phyloP scores from a whole-genome alignment of 1,140 invertebrate genomes.

The Conopomorpha cramerella region DNA sequence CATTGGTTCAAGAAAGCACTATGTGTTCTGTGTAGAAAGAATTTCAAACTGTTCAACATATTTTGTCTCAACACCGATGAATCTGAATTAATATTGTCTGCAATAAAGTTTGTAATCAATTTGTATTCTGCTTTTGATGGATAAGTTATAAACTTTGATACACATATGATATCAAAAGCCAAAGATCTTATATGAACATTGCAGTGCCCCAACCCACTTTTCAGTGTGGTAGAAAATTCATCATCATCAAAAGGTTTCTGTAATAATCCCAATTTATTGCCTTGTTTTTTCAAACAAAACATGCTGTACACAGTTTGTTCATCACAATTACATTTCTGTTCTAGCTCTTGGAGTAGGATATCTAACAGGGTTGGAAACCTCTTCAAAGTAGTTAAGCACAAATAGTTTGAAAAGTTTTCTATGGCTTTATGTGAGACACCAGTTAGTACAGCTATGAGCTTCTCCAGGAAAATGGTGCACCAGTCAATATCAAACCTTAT shows the following conservation, averaged over 20 bases:
- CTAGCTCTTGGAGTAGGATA: constrained; percentile 16
- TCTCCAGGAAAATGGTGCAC: constrained; percentile 24
- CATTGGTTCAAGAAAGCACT: constrained; percentile 14
- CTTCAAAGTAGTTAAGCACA: constrained; percentile 44
- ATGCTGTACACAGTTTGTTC: constrained; percentile 22
- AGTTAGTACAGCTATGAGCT: constrained; percentile 19
- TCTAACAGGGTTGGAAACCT: constrained; percentile 30
- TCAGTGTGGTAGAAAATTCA: no score
- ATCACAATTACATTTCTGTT: constrained; percentile 9
- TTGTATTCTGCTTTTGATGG: constrained; percentile 24
- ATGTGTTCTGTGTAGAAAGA: constrained; percentile 23
- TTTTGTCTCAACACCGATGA: constrained; percentile 39
- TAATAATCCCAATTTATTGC: constrained; percentile 30
- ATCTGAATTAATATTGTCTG: constrained; percentile 47
- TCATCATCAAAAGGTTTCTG: no score
- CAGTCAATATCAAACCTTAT: constrained; percentile 25
- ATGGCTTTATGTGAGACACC: constrained; percentile 19
- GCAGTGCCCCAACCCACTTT: constrained; percentile 22
- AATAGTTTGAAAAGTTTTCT: constrained; percentile 47
- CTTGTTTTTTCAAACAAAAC: constrained; percentile 36
- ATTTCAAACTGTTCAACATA: constrained; percentile 32
- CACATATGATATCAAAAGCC: constrained; percentile 44
- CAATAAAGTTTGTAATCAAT: constrained; percentile 27
- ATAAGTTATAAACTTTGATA: constrained; percentile 21
- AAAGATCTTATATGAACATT: constrained; percentile 27